phyloP scores from a whole-genome alignment of 2,797 vertebrate genomes.

The Takifugu rubripes region DNA sequence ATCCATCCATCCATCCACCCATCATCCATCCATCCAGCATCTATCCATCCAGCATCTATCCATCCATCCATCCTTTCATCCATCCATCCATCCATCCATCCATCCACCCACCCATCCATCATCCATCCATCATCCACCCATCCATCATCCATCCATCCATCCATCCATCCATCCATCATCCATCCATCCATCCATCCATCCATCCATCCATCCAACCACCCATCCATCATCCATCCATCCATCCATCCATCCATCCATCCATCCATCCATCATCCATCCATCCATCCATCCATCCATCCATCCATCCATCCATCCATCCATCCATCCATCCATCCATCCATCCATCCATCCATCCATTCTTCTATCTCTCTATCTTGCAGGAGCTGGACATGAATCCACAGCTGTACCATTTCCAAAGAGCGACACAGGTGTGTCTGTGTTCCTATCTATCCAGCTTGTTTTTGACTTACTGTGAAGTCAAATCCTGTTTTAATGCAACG shows the following conservation, averaged over 20 bases:
- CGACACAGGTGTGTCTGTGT: slow-evolving; percentile 76
- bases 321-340: not conserved
- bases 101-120: not conserved
- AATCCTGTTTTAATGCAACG: no score
- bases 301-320: not conserved
- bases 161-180: not conserved
- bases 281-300: not conserved
- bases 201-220: not conserved
- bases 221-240: not conserved
- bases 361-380: slow-evolving; percentile 61
- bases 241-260: not conserved
- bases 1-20: not conserved
- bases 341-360: not conserved
- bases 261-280: no score
- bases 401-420: slow-evolving; percentile 67
- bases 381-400: slow-evolving; percentile 79
- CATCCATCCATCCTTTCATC: slow-evolving; percentile 7
- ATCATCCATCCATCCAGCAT: not conserved
- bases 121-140: not conserved
- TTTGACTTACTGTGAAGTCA: no score
- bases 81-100: not conserved
- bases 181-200: not conserved
- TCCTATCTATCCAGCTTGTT: not conserved
- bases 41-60: not conserved
- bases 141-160: no score